Base-by-base conservation (phyloP, 2,888 invertebrate genomes). In the Aporophyla lueneburgensis region DNA sequence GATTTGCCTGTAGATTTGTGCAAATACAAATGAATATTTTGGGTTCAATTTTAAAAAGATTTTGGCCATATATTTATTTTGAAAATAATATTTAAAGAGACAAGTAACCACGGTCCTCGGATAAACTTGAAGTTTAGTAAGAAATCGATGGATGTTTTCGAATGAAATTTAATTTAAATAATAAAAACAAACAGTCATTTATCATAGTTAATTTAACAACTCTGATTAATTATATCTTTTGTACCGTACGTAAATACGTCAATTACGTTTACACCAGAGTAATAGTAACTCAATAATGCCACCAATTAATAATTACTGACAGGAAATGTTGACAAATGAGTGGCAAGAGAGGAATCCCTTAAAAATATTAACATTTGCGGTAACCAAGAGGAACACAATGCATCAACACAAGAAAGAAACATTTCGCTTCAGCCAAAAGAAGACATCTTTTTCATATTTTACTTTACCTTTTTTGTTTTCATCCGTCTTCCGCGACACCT, bases 401-500 rank as follows among this genome's bases (percentile, higher is more conserved):
- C n/a, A 76, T 27, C 40, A 62, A 56, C 27, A 58, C 10, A 58
- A 80, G 43, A 76, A 61, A 70, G 1, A 58, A 59, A 51, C 59
- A 71, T 54, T 72, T 70, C n/a, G 10, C 51, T 66, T 63, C 24
- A 46, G 21, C 51, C 24, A 53, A 74, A 83, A 69, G 21, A 61
- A 58, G 27, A 71, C 16, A 43, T 69, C n/a, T 21, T 80, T 72
- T 49, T 74, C 53, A 77, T 69, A 66, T 65, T 74, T 65, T 69
- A 66, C 65, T 58, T 78, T 67, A 61, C 58, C n/a, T 63, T 72
- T 76, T 86, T 84, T 87, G 24, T 76, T 85, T 80, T 84, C 80
- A 85, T 87, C 80, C 67, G 78, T 86, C 80, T 80, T 76, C 0
- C 71, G 27, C 71, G 76, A 82, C 87, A 81, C 79, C 72, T 86